These are phyloP conservation scores for Morpho achilles DNA, from an alignment of 2,888 invertebrate genomes.

Conservation along the genomic window DNA sequence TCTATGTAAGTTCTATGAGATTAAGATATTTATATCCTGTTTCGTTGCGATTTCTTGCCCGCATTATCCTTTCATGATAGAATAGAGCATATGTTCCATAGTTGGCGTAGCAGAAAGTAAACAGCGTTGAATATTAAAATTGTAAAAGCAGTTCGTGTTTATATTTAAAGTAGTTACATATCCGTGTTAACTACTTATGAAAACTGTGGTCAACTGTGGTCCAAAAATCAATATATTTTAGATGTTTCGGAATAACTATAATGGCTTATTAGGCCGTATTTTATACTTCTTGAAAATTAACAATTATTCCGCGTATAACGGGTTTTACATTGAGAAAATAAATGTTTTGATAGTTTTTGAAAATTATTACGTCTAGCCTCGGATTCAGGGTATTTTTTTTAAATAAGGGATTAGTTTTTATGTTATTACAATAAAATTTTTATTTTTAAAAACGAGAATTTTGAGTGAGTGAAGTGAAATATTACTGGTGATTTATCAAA, in stretches of 20 bases:
- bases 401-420: not conserved
- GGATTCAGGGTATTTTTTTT: conserved; percentile 17
- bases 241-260: conserved; percentile 11
- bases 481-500: no score
- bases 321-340: conserved; percentile 19
- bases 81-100: no score
- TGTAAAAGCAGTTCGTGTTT: no score
- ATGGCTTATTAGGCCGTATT: conserved; percentile 22
- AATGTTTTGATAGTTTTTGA: conserved; percentile 10
- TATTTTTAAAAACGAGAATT: no score
- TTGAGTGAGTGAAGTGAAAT: no score
- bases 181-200: no score
- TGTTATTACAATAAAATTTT: not conserved
- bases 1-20: conserved; percentile 11
- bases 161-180: no score
- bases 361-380: conserved; percentile 3
- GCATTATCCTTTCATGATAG: no score
- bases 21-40: not conserved
- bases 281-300: conserved; percentile 11
- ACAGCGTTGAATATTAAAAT: no score
- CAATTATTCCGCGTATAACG: conserved; percentile 11
- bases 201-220: conserved; percentile 7
- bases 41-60: no score
- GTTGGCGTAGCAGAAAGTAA: no score
- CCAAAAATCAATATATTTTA: conserved; percentile 19